Percentiles rank a stretch among this genome's conserved stretches.
Conservation (phyloP, 2,113 vertebrate genomes). For the Myotis davidii region DNA sequence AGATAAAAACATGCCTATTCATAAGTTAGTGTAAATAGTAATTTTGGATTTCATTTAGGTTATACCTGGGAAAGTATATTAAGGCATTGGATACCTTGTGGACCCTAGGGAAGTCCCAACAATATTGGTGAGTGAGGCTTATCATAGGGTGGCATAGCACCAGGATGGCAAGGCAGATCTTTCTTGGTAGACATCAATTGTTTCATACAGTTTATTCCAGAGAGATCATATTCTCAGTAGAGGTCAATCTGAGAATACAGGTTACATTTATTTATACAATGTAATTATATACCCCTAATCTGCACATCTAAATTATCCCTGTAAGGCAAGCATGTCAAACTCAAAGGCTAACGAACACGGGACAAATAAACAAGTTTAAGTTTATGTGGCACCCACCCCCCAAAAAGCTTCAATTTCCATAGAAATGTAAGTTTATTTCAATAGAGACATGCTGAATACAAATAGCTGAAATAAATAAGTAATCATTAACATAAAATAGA, state of each 20-base stretch:
- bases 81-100: neutral
- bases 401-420: no score
- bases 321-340: neutral
- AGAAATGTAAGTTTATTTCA: no score
- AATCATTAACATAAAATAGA: no score
- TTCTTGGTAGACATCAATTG: neutral
- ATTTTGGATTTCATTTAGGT: neutral
- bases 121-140: neutral
- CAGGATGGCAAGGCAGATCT: neutral
- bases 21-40: neutral
- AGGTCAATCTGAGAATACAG: neutral
- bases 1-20: neutral
- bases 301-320: neutral
- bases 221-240: neutral
- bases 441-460: no score
- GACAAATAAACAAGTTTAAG: no score
- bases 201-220: neutral
- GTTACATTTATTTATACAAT: neutral
- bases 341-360: no score
- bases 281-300: neutral
- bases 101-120: accelerated
- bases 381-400: no score
- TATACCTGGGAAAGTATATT: neutral
- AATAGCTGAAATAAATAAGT: no score
- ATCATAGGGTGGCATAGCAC: neutral